phyloP scores from a whole-genome alignment of 1,140 invertebrate species.

The Mesaphorura yosii region DNA sequence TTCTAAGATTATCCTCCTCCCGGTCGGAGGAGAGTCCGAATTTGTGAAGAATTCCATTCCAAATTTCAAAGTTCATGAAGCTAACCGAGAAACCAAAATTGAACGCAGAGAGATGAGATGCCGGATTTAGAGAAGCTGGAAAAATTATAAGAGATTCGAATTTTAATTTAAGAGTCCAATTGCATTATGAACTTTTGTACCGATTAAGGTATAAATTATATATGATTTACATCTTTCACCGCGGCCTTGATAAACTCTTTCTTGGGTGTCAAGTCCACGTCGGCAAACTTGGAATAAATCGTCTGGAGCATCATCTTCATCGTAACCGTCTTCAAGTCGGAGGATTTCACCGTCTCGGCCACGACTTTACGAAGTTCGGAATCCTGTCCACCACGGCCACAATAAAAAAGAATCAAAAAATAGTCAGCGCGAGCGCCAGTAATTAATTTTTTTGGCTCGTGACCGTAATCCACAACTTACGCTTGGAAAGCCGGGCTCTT shows the following conservation, averaged over 20 bases:
- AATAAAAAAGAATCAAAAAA: neutral
- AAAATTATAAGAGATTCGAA: too few species aligned
- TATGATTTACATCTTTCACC: conserved; percentile 13
- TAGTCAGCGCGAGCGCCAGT: too few species aligned
- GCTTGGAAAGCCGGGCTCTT: neutral
- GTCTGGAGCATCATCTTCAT: conserved; percentile 15
- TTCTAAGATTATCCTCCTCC: too few species aligned
- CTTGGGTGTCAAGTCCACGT: conserved; percentile 1
- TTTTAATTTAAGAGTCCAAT: too few species aligned
- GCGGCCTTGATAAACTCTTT: conserved; percentile 9
- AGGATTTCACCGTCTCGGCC: neutral
- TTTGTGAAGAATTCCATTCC: too few species aligned
- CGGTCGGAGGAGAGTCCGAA: too few species aligned
- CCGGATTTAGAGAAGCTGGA: too few species aligned
- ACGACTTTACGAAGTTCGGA: conserved; percentile 7
- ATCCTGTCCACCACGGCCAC: neutral
- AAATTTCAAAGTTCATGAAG: too few species aligned
- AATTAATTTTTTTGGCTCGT: too few species aligned
- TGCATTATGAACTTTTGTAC: too few species aligned
- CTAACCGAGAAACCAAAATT: too few species aligned
- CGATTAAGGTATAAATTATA: neutral
- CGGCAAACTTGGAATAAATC: conserved; percentile 7
- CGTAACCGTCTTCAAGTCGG: conserved; percentile 14
- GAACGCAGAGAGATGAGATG: too few species aligned
- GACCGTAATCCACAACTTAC: neutral